Evolutionary conservation across 1,140 invertebrate genomes (phyloP).

Genomic region (Ostrea edulis): DNA sequence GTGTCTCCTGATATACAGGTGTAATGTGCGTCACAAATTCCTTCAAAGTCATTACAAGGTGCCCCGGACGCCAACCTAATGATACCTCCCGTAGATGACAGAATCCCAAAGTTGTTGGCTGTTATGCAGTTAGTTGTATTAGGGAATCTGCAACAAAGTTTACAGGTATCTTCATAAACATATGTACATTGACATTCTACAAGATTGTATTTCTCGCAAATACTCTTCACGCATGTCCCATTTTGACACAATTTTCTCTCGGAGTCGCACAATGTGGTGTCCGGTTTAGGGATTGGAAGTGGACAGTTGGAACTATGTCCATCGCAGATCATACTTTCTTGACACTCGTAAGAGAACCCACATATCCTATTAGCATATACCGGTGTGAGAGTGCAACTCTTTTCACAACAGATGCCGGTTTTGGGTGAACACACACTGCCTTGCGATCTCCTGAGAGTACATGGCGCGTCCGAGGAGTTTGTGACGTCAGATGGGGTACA

Average conservation of each 20-base stretch:
- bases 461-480: conserved; percentile 57
- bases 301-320: conserved; percentile 63
- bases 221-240: conserved; percentile 60
- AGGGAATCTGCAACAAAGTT: conserved; percentile 54
- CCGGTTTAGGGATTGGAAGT: neutral
- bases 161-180: conserved; percentile 41
- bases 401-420: conserved; percentile 62
- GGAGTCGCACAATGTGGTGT: conserved; percentile 62
- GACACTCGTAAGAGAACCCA: conserved; percentile 59
- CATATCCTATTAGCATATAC: conserved; percentile 51
- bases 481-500: conserved; percentile 65
- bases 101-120: conserved; percentile 29
- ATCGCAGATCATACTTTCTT: conserved; percentile 57
- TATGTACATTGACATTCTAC: conserved; percentile 59
- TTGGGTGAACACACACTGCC: conserved; percentile 66
- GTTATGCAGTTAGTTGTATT: conserved; percentile 50
- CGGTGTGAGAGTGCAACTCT: conserved; percentile 56
- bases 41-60: conserved; percentile 57
- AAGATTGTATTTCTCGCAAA: conserved; percentile 60
- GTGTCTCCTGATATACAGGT: conserved; percentile 52
- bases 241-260: conserved; percentile 59
- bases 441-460: conserved; percentile 60
- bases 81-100: neutral
- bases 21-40: conserved; percentile 61
- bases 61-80: conserved; percentile 47